Percentiles rank a stretch among this genome's conserved stretches.
phyloP scores from a whole-genome alignment of 1,140 invertebrate genomes.

The Thereuonema tuberculata region DNA sequence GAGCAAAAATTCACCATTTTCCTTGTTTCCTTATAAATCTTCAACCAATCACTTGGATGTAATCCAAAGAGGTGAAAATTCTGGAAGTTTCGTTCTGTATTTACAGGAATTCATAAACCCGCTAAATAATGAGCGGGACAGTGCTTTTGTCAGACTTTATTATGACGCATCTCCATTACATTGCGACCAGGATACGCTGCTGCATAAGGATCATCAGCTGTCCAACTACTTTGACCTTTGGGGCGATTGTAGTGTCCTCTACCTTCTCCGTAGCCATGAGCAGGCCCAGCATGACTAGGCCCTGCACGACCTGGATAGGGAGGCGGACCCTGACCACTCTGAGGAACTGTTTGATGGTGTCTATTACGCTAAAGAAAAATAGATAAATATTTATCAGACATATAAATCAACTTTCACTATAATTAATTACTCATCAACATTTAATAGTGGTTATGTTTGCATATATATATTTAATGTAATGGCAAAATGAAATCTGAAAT shows the following conservation, averaged over 20 bases:
- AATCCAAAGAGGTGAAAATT: too few relatives aligned
- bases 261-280: constrained; percentile 52
- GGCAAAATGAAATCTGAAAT: too few relatives aligned
- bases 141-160: constrained; percentile 33
- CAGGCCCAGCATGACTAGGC: constrained; percentile 36
- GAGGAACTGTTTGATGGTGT: constrained; percentile 13
- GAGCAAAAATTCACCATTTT: too few relatives aligned
- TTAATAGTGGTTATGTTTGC: too few relatives aligned
- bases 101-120: too few relatives aligned
- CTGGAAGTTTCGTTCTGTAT: too few relatives aligned
- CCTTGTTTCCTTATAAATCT: too few relatives aligned
- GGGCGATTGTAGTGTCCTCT: constrained; percentile 47
- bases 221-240: constrained; percentile 30
- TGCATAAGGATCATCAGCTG: constrained; percentile 45
- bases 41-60: too few relatives aligned
- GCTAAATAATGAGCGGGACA: too few relatives aligned
- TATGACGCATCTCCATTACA: constrained; percentile 39
- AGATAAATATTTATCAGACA: not conserved
- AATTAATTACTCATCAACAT: not conserved
- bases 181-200: constrained; percentile 45
- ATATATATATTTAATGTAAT: too few relatives aligned
- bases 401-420: not conserved
- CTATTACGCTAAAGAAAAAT: not conserved
- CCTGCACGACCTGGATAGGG: constrained; percentile 21
- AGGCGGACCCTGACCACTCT: constrained; percentile 23